Conservation (phyloP, 2,888 invertebrate species). For the Phytoseiulus persimilis region DNA sequence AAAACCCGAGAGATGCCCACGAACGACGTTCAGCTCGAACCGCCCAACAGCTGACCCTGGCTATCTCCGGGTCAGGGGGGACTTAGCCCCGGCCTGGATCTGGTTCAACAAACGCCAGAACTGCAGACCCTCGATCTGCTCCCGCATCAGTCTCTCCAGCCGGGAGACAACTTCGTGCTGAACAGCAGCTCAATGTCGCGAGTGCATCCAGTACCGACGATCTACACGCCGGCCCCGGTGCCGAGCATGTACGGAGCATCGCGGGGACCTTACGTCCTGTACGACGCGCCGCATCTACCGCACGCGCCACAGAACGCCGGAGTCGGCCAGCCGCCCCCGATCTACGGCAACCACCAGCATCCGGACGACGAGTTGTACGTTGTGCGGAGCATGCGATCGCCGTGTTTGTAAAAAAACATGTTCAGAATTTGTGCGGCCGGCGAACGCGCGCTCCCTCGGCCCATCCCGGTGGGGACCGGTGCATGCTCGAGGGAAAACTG, state of each 20-base stretch:
- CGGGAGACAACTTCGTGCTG: slow-evolving; percentile 33
- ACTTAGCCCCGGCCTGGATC: slow-evolving; percentile 36
- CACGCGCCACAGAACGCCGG: neutral
- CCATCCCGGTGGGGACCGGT: neutral
- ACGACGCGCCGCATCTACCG: slow-evolving; percentile 9
- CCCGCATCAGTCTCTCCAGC: slow-evolving; percentile 36
- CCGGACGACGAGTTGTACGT: slow-evolving; percentile 31
- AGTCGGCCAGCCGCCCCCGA: neutral
- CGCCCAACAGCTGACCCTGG: slow-evolving; percentile 37
- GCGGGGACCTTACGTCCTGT: slow-evolving; percentile 15
- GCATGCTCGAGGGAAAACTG: neutral
- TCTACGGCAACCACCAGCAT: slow-evolving; percentile 28
- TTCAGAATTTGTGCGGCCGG: neutral
- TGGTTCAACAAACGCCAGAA: slow-evolving; percentile 35
- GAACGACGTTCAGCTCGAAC: slow-evolving; percentile 35
- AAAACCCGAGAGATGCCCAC: slow-evolving; percentile 22
- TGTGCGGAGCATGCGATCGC: slow-evolving; percentile 27
- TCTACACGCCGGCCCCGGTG: slow-evolving; percentile 19
- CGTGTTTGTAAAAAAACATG: slow-evolving; percentile 36
- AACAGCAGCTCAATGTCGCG: slow-evolving; percentile 35
- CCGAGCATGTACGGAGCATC: slow-evolving; percentile 27
- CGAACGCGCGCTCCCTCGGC: neutral
- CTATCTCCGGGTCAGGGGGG: slow-evolving; percentile 20
- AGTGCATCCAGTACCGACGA: slow-evolving; percentile 31
- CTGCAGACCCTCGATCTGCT: slow-evolving; percentile 34